Conservation (phyloP, 2,113 vertebrate species). For the Apteryx owenii region DNA sequence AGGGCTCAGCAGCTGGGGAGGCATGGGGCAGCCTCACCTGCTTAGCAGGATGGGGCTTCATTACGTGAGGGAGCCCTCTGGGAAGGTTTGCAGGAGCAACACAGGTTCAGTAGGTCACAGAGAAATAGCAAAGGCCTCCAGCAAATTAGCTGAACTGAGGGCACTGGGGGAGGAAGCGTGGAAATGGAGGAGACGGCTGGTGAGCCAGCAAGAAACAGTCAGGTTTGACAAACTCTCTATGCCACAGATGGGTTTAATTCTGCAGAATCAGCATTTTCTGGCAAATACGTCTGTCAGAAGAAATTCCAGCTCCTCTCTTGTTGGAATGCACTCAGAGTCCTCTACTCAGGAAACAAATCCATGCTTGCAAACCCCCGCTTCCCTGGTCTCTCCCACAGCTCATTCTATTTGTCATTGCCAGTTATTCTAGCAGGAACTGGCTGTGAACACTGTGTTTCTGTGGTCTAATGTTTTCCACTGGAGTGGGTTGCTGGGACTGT, state of each 20-base stretch:
- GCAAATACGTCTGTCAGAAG: constrained; percentile 21
- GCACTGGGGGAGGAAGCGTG: background rate
- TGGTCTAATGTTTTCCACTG: background rate
- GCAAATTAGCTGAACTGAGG: background rate
- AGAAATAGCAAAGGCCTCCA: background rate
- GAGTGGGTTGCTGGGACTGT: background rate
- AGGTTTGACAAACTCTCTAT: constrained; percentile 14
- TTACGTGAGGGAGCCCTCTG: background rate
- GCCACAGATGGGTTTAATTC: constrained; percentile 19
- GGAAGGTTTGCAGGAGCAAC: background rate
- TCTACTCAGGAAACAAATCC: background rate
- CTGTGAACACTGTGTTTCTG: background rate
- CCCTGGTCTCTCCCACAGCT: background rate
- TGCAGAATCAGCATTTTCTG: constrained; percentile 28
- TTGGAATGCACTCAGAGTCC: background rate
- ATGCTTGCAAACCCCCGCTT: background rate
- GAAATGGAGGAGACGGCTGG: background rate
- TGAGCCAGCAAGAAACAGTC: constrained; percentile 5
- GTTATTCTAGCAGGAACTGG: background rate
- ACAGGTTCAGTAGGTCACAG: background rate
- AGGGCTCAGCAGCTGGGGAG: background rate
- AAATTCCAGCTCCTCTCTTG: constrained; percentile 29
- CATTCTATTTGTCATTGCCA: background rate
- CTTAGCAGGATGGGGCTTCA: background rate
- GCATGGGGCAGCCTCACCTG: background rate